Base-by-base conservation (phyloP, 2,888 invertebrate genomes). In the Lampropteryx suffumata region DNA sequence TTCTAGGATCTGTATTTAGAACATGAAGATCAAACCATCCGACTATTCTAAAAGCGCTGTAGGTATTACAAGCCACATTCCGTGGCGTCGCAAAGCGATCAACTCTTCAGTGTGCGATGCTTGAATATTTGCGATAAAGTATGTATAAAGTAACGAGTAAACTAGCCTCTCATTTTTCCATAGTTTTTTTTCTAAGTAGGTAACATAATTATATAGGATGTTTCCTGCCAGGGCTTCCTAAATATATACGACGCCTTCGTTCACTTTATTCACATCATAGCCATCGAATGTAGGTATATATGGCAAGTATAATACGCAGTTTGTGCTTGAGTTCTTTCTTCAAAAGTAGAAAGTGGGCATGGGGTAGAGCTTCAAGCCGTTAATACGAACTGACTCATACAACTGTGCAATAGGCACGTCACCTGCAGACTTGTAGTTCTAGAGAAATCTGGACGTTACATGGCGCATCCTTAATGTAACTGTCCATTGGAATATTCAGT, bases 301-400 rank as follows among this genome's bases (percentile, higher is more conserved):
- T 17, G 4, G 17, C 17, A 17, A 17, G 4, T 4, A 17, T 17
- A 17, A 17, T 17, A 17, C 17, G 17, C 17, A 17, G 17, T 17
- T 17, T 17, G 17, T 3, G 17, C 2, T 17, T 3, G 17, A 17
- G 17, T 17, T 59, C 62, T 68, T 62, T 55, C 59, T n/a, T n/a
- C n/a, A n/a, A n/a, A n/a, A 62, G 62, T 69, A 64, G 76, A 76
- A 77, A 79, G 72, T 72, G 65, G 66, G 63, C 73, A 75, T 65
- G 44, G 58, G 67, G 62, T 64, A 65, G 50, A 55, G 55, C 56
- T 33, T 36, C 42, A 50, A 67, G 68, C 66, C 65, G 64, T 69
- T 68, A 64, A 45, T 50, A 28, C 33, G 44, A 51, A 56, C 50
- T 70, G 73, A 74, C 55, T 75, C 74, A 73, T 64, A 53, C 47